Conservation (phyloP, 2,113 vertebrate species). For the Isurus oxyrinchus region DNA sequence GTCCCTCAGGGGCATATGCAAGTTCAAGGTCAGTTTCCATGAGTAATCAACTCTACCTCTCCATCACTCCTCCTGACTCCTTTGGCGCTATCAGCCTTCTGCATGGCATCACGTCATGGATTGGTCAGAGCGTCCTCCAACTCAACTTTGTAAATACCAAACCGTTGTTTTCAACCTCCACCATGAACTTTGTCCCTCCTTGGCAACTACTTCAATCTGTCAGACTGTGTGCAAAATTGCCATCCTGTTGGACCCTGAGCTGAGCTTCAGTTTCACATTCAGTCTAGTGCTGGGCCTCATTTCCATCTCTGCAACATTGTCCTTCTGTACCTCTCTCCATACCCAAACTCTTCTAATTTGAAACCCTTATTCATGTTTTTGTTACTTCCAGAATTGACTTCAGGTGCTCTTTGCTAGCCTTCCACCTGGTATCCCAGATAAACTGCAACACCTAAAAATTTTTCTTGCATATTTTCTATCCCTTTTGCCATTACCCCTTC, state of each 20-base stretch:
- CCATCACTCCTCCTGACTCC: not conserved
- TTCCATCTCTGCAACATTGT: not conserved
- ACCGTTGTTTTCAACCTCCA: not conserved
- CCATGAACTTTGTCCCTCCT: not conserved
- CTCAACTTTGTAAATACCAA: not conserved
- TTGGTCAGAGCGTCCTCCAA: not conserved
- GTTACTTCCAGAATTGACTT: not conserved
- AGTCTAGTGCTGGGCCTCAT: not conserved
- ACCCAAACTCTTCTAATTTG: not conserved
- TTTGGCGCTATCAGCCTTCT: not conserved
- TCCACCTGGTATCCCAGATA: not conserved
- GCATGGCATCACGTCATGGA: not conserved
- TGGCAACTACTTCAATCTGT: not conserved
- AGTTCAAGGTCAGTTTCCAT: not conserved
- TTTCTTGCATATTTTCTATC: not conserved
- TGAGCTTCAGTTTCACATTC: not conserved
- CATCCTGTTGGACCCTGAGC: not conserved
- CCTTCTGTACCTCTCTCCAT: not conserved
- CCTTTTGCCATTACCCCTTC: not conserved
- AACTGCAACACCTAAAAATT: not conserved
- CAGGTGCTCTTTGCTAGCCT: not conserved
- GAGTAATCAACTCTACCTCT: not conserved
- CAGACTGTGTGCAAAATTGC: not conserved
- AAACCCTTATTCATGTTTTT: not conserved
- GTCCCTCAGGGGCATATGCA: not conserved